Evolutionary conservation across 1,140 invertebrate genomes (phyloP).

Genomic region (Drosophila hydei): DNA sequence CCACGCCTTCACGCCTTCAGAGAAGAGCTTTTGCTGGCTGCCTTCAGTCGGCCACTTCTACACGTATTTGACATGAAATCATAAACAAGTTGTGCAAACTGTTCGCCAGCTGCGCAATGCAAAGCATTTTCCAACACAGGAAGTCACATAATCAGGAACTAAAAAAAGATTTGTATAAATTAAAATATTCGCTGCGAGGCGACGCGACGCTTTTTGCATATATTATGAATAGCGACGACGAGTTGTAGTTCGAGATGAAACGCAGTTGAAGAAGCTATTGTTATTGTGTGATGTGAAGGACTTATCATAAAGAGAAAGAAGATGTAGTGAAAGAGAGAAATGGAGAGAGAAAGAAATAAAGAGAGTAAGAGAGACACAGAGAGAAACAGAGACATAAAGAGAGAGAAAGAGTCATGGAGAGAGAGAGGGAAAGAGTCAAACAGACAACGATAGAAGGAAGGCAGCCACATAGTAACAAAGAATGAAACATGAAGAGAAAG

Average conservation of each 20-base stretch:
- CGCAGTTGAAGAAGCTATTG: not conserved
- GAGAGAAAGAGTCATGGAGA: not conserved
- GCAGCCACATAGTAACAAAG: too few species aligned
- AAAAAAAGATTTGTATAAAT: constrained; percentile 65
- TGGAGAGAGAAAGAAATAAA: not conserved
- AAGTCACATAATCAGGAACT: constrained; percentile 53
- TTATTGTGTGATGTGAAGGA: not conserved
- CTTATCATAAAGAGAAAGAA: not conserved
- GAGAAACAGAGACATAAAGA: not conserved
- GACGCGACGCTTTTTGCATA: constrained; percentile 22
- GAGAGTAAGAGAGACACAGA: not conserved
- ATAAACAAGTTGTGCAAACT: constrained; percentile 78
- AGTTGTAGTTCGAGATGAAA: not conserved
- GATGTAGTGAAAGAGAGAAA: not conserved
- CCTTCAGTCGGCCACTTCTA: constrained; percentile 48
- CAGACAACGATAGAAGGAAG: too few species aligned
- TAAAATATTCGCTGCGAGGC: constrained; percentile 62
- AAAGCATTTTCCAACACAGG: constrained; percentile 69
- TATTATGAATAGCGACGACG: constrained; percentile 20
- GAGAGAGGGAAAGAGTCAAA: not conserved
- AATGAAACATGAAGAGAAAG: too few species aligned
- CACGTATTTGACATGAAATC: constrained; percentile 79
- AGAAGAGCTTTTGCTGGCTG: not conserved
- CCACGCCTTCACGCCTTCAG: not conserved
- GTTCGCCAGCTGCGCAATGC: constrained; percentile 47